Evolutionary conservation across 1,140 invertebrate species (phyloP).

Genomic region (Drosophila sucinea): DNA sequence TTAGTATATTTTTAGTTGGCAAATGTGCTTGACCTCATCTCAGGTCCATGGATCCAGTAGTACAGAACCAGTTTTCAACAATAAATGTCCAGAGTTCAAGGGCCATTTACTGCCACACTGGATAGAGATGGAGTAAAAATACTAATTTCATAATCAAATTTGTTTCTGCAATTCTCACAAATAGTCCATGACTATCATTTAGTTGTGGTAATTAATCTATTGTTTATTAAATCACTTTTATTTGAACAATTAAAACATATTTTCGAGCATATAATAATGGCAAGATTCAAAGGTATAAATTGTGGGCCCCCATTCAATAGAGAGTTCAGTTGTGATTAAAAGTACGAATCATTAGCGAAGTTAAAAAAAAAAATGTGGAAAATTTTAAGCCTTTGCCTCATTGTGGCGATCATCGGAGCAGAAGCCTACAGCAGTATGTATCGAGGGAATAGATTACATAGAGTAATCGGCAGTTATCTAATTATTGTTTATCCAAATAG

Average conservation of each 20-base stretch:
- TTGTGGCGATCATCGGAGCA: conserved; percentile 11
- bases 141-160: conserved; percentile 5
- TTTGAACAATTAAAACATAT: conserved; percentile 23
- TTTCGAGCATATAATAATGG: conserved; percentile 20
- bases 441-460: not conserved
- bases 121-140: not conserved
- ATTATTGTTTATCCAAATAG: conserved; percentile 19
- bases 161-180: not conserved
- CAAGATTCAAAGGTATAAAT: conserved; percentile 26
- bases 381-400: conserved; percentile 2
- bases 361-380: conserved; percentile 13
- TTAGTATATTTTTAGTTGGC: not conserved
- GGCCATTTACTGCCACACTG: not conserved
- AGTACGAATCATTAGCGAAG: not conserved
- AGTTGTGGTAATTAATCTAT: not conserved
- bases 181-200: conserved; percentile 5
- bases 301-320: not conserved
- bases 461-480: not conserved
- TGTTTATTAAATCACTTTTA: conserved; percentile 28
- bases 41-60: not conserved
- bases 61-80: not conserved
- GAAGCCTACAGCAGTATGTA: conserved; percentile 47
- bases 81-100: not conserved
- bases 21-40: conserved; percentile 6
- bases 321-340: conserved; percentile 26